Base-by-base conservation (phyloP, 2,888 invertebrate species). In the Cheilosia vulpina region DNA sequence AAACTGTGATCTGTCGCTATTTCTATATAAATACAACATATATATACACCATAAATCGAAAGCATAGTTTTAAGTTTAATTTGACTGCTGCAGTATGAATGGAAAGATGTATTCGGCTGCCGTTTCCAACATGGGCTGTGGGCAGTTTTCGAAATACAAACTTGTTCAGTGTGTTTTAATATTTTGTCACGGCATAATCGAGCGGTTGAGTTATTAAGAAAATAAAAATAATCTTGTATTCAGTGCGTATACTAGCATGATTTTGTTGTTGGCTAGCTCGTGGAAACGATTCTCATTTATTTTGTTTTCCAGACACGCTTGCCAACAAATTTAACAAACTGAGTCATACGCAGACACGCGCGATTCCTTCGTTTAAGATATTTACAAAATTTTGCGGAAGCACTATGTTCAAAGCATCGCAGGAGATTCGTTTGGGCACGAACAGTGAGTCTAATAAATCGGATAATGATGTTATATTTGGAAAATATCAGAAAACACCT, bases 351-450 rank as follows among this genome's bases (percentile, higher is more conserved):
- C 66, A 50, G 34, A 52, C 52, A 58, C 58, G 66, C 57, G 65
- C 52, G 43, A 27, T 21, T 72, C 41, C 55, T 55, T 72, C n/a
- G 55, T 58, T 73, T 31, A 62, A 52, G 45, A 69, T 75, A 69
- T 60, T 69, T 69, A 52, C 53, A 53, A 24, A 75, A 53, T 19
- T 68, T 41, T 66, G 65, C 80, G 75, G 80, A 84, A 85, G 50
- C 41, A 87, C 78, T 58, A 92, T 92, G 92, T 92, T 90, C 82
- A 91, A 90, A 90, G 90, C 90, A 87, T 92, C 92, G 72, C 92
- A 92, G 88, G 91, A 92, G 88, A 91, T 92, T 84, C 90, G 90
- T 75, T 88, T 92, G 31, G 91, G 90, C 82, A 89, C 89, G 31
- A 88, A 78, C 63, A 85, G 79, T 68, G 78, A 79, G 55, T 58